phyloP scores from a whole-genome alignment of 2,113 vertebrate genomes.

The Syngnathus floridae region DNA sequence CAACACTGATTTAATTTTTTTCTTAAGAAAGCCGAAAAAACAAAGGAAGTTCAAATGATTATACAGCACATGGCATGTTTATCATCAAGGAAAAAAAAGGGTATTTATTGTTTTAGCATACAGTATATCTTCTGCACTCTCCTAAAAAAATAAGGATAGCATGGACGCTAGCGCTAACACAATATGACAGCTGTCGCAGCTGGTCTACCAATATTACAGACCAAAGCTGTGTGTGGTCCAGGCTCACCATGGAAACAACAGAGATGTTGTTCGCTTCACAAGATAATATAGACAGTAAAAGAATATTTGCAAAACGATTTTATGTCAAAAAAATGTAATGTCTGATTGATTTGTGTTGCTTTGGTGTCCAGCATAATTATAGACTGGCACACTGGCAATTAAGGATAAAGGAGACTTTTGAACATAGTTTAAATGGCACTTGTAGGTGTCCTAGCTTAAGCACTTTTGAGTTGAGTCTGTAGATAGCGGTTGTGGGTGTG shows the following conservation, averaged over 20 bases:
- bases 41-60: neutral
- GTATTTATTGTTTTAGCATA: neutral
- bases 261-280: neutral
- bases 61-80: neutral
- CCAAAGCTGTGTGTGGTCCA: neutral
- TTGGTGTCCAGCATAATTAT: neutral
- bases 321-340: neutral
- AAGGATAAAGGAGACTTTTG: neutral
- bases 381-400: neutral
- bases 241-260: neutral
- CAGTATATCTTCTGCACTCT: neutral
- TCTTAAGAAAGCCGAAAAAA: too few species aligned
- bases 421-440: neutral
- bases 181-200: neutral
- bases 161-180: neutral
- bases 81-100: neutral
- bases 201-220: neutral
- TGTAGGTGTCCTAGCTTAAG: neutral
- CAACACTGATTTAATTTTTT: too few species aligned
- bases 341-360: neutral
- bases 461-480: neutral
- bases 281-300: neutral
- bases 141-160: neutral
- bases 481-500: neutral
- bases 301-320: neutral